Percentiles rank a stretch among this genome's conserved stretches.
Evolutionary conservation across 2,113 vertebrate species (phyloP).

Genomic region (Corythornis cristatus): DNA sequence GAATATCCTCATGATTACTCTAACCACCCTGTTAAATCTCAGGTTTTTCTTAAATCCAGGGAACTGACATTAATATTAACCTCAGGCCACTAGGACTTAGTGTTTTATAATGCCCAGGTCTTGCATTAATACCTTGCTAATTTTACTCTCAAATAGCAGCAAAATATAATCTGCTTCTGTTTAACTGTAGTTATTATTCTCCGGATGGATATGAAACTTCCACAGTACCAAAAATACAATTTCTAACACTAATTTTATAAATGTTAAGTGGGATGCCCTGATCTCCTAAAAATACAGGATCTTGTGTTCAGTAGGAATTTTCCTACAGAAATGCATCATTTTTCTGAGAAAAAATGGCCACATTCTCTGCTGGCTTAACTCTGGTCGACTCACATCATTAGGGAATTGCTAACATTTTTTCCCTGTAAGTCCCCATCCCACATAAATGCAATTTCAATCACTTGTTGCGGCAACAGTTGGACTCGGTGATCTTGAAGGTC

Average conservation of each 20-base stretch:
- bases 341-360: background rate
- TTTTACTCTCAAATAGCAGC: background rate
- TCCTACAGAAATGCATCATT: background rate
- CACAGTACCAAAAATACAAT: background rate
- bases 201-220: background rate
- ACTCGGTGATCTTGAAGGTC: too few species aligned
- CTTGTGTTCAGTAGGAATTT: background rate
- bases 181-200: background rate
- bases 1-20: slow-evolving; percentile 32
- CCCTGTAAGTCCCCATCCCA: background rate
- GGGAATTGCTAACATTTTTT: background rate
- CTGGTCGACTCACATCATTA: background rate
- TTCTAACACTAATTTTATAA: background rate
- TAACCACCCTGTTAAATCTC: slow-evolving; percentile 18
- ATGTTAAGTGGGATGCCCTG: background rate
- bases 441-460: background rate
- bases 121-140: background rate
- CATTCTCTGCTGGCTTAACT: background rate
- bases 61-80: slow-evolving; percentile 19
- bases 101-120: background rate
- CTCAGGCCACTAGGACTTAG: background rate
- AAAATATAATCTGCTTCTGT: background rate
- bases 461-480: background rate
- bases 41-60: slow-evolving; percentile 27
- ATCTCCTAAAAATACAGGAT: background rate